These are phyloP conservation scores for Oscheius myriophilus DNA, from an alignment of 2,888 invertebrate species.

Conservation along the genomic window DNA sequence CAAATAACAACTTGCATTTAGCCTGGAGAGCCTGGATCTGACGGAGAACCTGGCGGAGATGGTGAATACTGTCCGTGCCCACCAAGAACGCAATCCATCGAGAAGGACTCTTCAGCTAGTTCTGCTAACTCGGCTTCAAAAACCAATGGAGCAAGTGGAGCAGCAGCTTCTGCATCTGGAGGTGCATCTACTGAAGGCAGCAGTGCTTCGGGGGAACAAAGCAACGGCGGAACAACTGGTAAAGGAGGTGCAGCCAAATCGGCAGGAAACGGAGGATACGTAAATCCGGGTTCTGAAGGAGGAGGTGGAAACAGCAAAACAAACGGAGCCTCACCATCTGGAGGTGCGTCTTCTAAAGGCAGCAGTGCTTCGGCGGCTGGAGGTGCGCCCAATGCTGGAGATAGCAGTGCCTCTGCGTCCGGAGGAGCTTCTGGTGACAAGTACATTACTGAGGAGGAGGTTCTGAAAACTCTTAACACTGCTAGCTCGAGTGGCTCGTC, in stretches of 20 bases:
- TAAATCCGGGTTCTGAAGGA: no score
- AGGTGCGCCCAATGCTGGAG: not conserved
- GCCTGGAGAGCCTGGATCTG: constrained; percentile 13
- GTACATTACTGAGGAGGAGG: not conserved
- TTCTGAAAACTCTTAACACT: no score
- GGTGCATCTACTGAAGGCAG: not conserved
- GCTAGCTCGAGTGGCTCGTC: no score
- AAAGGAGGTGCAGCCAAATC: constrained; percentile 1
- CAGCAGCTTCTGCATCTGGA: not conserved
- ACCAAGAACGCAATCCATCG: not conserved
- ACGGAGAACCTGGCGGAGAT: not conserved
- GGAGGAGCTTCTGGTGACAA: not conserved
- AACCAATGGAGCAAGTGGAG: constrained; percentile 4
- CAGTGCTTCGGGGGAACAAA: not conserved
- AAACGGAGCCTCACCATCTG: not conserved
- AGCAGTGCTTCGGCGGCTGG: not conserved
- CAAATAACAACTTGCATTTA: no score
- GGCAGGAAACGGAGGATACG: not conserved
- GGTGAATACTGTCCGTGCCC: constrained; percentile 2
- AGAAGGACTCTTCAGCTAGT: no score
- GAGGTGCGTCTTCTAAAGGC: not conserved
- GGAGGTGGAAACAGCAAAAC: not conserved
- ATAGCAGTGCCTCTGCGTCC: not conserved
- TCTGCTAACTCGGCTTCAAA: no score
- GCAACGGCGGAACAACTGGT: not conserved